Percentiles rank a stretch among this genome's conserved stretches.
Evolutionary conservation across 2,797 vertebrate species (phyloP).

Genomic region (Epinephelus malabaricus): DNA sequence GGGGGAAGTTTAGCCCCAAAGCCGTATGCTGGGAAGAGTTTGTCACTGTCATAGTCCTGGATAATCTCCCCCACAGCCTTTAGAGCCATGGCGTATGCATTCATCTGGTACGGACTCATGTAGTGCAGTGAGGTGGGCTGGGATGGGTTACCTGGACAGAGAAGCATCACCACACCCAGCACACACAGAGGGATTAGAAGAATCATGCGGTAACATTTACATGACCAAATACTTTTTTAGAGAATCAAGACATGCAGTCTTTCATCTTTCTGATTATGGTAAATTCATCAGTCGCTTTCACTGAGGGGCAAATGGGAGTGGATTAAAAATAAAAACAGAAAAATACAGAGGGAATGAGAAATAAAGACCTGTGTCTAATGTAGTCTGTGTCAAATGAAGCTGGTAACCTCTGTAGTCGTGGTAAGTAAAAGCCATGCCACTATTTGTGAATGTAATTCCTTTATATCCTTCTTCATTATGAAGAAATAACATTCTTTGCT

Average conservation of each 20-base stretch:
- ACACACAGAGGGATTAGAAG: neutral
- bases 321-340: too few species aligned
- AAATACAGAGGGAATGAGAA: too few species aligned
- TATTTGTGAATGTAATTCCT: too few species aligned
- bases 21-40: conserved; percentile 93
- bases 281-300: neutral
- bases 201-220: neutral
- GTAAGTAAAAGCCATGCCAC: too few species aligned
- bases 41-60: conserved; percentile 96
- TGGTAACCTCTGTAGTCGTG: too few species aligned
- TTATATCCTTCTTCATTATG: too few species aligned
- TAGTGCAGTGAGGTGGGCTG: conserved; percentile 95
- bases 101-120: conserved; percentile 94
- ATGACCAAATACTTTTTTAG: neutral
- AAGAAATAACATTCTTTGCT: too few species aligned
- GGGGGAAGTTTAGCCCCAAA: conserved; percentile 95
- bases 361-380: too few species aligned
- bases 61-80: conserved; percentile 95
- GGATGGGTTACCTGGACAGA: conserved; percentile 88
- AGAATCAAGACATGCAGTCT: neutral
- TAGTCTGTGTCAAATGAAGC: too few species aligned
- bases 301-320: too few species aligned
- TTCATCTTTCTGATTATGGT: neutral
- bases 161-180: neutral
- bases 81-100: conserved; percentile 93